phyloP scores from a whole-genome alignment of 2,888 invertebrate species.

The Beris chalybata region DNA sequence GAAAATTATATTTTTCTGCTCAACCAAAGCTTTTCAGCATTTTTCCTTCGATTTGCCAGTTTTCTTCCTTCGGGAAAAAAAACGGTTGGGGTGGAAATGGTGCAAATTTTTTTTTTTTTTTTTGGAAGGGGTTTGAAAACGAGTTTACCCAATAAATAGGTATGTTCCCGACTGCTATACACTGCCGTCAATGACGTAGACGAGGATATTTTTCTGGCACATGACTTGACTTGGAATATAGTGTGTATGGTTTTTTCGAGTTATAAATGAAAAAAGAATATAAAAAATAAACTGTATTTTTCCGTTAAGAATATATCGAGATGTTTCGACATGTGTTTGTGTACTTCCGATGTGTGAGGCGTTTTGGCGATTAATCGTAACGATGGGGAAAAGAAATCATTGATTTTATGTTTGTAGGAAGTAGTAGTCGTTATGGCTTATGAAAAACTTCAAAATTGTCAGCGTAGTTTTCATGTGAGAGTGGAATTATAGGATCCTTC shows the following conservation, averaged over 20 bases:
- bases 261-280: neutral
- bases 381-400: no score
- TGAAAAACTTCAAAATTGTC: no score
- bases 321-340: no score
- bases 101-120: no score
- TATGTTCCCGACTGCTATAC: conserved; percentile 21
- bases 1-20: conserved; percentile 36
- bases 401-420: no score
- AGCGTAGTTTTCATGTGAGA: no score
- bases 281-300: neutral
- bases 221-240: conserved; percentile 36
- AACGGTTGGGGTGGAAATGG: neutral
- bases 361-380: no score
- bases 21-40: conserved; percentile 31
- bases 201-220: conserved; percentile 27
- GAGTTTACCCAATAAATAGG: conserved; percentile 38
- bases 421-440: no score
- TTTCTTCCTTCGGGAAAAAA: conserved; percentile 13
- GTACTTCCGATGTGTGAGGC: no score
- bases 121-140: conserved; percentile 10
- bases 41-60: conserved; percentile 32
- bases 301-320: no score
- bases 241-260: neutral
- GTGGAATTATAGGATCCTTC: no score
- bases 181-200: conserved; percentile 25